Percentiles rank a stretch among this genome's conserved stretches.
Conservation (phyloP, 1,140 invertebrate genomes). For the Augochlora pura region DNA sequence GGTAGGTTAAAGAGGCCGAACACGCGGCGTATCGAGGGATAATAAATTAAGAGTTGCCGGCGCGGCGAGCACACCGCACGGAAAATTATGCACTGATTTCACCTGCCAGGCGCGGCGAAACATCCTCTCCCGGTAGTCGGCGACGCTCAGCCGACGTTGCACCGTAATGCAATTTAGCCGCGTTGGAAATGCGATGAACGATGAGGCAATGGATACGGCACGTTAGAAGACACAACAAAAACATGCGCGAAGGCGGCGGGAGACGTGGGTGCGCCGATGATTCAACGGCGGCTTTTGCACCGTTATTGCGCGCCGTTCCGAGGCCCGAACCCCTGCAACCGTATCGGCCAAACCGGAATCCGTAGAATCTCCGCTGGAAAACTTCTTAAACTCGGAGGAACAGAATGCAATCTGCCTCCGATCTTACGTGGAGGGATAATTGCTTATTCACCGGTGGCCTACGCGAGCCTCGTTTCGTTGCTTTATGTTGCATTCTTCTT, state of each 20-base stretch:
- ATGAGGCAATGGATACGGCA: slow-evolving; percentile 23
- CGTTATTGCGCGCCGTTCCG: slow-evolving; percentile 49
- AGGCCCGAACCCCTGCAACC: background rate
- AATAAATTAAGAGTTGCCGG: background rate
- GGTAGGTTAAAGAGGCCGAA: too few species aligned
- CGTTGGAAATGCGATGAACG: slow-evolving; percentile 57
- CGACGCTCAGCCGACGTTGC: slow-evolving; percentile 11
- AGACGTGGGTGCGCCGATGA: slow-evolving; percentile 61
- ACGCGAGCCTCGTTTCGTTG: slow-evolving; percentile 5
- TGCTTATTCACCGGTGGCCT: background rate
- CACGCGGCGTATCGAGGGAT: too few species aligned
- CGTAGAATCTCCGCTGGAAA: slow-evolving; percentile 16
- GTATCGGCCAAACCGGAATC: slow-evolving; percentile 6
- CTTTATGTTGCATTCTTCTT: slow-evolving; percentile 40
- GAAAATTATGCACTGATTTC: slow-evolving; percentile 28
- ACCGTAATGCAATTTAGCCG: slow-evolving; percentile 52
- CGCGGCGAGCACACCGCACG: too few species aligned
- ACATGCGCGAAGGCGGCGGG: slow-evolving; percentile 41
- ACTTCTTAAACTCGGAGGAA: background rate
- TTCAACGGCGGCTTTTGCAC: slow-evolving; percentile 56
- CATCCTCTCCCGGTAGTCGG: background rate
- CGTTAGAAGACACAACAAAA: slow-evolving; percentile 57
- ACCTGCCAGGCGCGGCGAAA: slow-evolving; percentile 13
- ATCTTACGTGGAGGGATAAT: slow-evolving; percentile 5
- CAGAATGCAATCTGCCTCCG: background rate